phyloP scores from a whole-genome alignment of 2,797 vertebrate genomes.

The Podarcis siculus region DNA sequence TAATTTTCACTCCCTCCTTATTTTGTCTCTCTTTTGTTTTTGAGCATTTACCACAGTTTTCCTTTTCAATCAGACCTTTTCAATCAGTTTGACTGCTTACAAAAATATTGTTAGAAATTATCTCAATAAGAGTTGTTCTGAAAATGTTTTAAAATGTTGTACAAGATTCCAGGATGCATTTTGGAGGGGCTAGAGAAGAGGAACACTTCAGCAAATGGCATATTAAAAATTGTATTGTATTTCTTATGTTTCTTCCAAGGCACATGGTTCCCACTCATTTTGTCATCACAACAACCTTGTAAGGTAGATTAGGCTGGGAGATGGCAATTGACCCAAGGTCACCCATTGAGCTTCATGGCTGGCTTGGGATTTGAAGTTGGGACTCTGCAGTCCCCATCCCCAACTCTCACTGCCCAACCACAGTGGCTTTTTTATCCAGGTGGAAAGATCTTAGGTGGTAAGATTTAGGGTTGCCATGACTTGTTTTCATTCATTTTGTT shows the following conservation, averaged over 20 bases:
- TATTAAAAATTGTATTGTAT: conserved; percentile 2
- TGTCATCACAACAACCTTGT: too few relatives aligned
- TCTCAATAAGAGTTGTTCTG: conserved; percentile 50
- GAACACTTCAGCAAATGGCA: conserved; percentile 15
- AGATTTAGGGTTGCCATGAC: not conserved
- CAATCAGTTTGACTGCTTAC: conserved; percentile 59
- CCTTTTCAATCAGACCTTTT: conserved; percentile 59
- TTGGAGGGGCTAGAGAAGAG: conserved; percentile 9
- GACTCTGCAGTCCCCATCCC: not conserved
- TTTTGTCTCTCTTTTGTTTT: conserved; percentile 57
- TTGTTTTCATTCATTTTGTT: not conserved
- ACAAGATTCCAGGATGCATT: conserved; percentile 26
- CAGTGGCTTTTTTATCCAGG: not conserved
- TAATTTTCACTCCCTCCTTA: conserved; percentile 52
- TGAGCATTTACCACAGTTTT: conserved; percentile 45
- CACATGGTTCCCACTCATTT: not conserved
- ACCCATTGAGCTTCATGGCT: not conserved
- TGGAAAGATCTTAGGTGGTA: conserved; percentile 26
- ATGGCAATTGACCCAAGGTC: too few relatives aligned
- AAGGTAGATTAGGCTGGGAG: too few relatives aligned
- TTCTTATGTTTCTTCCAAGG: not conserved
- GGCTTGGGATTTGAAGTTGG: not conserved
- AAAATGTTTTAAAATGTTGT: conserved; percentile 18
- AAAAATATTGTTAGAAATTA: conserved; percentile 66
- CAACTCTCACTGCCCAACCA: not conserved